phyloP scores from a whole-genome alignment of 2,797 vertebrate genomes.

The Cichlasoma orientale region DNA sequence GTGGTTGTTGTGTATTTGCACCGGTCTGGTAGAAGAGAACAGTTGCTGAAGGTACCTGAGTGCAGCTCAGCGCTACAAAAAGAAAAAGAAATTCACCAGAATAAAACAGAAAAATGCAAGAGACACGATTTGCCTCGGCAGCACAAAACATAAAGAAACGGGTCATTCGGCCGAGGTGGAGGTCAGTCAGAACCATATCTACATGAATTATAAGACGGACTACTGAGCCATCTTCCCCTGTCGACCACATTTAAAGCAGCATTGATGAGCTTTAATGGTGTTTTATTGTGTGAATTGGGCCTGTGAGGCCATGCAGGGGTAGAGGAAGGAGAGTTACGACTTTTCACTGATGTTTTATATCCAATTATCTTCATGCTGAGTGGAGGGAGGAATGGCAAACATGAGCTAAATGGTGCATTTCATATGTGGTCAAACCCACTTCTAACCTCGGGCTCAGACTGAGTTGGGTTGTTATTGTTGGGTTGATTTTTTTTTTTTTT shows the following conservation, averaged over 20 bases:
- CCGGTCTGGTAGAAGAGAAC: neutral
- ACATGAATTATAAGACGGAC: conserved; percentile 32
- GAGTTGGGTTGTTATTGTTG: conserved; percentile 15
- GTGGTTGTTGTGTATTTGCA: neutral
- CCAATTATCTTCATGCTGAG: conserved; percentile 70
- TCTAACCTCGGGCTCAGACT: conserved; percentile 45
- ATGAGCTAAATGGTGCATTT: conserved; percentile 60
- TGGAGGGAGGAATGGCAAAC: conserved; percentile 55
- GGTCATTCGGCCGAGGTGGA: conserved; percentile 12
- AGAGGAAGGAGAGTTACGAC: conserved; percentile 44
- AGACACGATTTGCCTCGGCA: neutral
- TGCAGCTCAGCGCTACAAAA: neutral
- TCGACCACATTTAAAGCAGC: conserved; percentile 42
- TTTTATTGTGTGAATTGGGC: conserved; percentile 60
- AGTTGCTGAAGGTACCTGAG: accelerated
- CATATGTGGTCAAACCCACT: conserved; percentile 64
- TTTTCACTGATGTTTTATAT: conserved; percentile 69
- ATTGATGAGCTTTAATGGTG: conserved; percentile 58
- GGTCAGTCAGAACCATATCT: conserved; percentile 35
- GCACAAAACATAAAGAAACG: conserved; percentile 29
- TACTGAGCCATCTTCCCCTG: conserved; percentile 20
- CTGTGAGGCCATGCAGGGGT: conserved; percentile 21
- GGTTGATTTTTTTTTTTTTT: neutral
- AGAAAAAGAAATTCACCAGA: neutral
- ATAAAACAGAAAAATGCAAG: neutral